Conservation (phyloP, 2,113 vertebrate genomes). For the Porphyrio hochstetteri region DNA sequence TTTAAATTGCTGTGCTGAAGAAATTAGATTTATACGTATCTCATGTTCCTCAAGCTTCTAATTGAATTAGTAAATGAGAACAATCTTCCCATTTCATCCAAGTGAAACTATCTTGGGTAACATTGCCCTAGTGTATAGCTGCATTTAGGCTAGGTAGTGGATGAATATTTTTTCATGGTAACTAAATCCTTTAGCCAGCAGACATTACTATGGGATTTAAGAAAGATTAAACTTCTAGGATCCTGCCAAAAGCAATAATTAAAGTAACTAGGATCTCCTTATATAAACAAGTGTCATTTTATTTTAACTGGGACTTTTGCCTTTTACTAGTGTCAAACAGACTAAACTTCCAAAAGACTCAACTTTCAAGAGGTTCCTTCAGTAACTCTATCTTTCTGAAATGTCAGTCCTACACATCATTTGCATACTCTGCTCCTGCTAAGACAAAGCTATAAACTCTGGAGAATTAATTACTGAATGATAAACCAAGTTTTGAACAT, state of each 20-base stretch:
- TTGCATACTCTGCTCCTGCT: neutral
- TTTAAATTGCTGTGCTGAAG: neutral
- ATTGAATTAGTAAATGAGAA: slow-evolving; percentile 55
- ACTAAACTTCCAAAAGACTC: slow-evolving; percentile 23
- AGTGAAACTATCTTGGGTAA: slow-evolving; percentile 21
- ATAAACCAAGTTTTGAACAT: neutral
- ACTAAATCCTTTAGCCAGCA: slow-evolving; percentile 59
- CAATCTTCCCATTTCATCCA: slow-evolving; percentile 31
- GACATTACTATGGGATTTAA: slow-evolving; percentile 60
- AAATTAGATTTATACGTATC: slow-evolving; percentile 47
- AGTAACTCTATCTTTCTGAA: neutral
- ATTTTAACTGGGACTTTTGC: slow-evolving; percentile 60
- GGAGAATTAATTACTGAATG: neutral
- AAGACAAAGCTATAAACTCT: neutral
- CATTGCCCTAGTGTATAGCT: neutral
- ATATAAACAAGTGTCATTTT: slow-evolving; percentile 67
- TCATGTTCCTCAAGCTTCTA: slow-evolving; percentile 44
- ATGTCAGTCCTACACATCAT: neutral
- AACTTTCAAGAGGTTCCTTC: slow-evolving; percentile 27
- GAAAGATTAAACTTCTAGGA: slow-evolving; percentile 68
- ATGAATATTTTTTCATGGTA: slow-evolving; percentile 52
- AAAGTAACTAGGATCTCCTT: slow-evolving; percentile 66
- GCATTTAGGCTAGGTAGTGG: slow-evolving; percentile 24
- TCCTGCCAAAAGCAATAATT: slow-evolving; percentile 74
- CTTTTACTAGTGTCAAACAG: slow-evolving; percentile 58